Percentiles rank a stretch among this genome's conserved stretches.
Conservation (phyloP, 2,888 invertebrate species). For the Dynastes hyllus region DNA sequence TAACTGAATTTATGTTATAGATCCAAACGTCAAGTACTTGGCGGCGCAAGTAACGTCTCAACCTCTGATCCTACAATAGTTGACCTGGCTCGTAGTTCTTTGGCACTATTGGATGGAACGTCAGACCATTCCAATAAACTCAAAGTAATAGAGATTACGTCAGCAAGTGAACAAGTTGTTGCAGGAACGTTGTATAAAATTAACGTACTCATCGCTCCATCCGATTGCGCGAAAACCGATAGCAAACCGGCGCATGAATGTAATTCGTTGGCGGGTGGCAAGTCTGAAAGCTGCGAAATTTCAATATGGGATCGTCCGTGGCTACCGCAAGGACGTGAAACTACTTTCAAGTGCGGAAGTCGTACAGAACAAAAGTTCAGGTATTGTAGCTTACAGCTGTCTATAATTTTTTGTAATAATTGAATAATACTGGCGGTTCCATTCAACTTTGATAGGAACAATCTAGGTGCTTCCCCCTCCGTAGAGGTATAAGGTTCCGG, state of each 20-base stretch:
- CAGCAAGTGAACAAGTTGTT: slow-evolving; percentile 73
- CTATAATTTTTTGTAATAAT: too few species aligned
- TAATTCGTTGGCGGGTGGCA: slow-evolving; percentile 60
- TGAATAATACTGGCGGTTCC: too few species aligned
- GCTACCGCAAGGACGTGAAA: slow-evolving; percentile 71
- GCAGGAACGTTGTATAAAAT: slow-evolving; percentile 73
- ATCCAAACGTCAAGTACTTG: slow-evolving; percentile 36
- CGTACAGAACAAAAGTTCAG: slow-evolving; percentile 40
- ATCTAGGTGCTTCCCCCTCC: too few species aligned
- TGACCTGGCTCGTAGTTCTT: slow-evolving; percentile 57
- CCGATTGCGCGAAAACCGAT: slow-evolving; percentile 71
- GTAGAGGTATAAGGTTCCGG: too few species aligned
- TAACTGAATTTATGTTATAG: background rate
- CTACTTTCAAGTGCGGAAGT: slow-evolving; percentile 68
- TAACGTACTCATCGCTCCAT: slow-evolving; percentile 75
- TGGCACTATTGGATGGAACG: slow-evolving; percentile 63
- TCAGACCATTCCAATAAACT: slow-evolving; percentile 55
- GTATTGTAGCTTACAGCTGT: background rate
- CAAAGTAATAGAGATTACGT: slow-evolving; percentile 68
- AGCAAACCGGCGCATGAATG: slow-evolving; percentile 59
- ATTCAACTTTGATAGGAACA: too few species aligned
- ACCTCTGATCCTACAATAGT: slow-evolving; percentile 59
- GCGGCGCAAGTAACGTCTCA: slow-evolving; percentile 55
- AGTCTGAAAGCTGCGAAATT: slow-evolving; percentile 70
- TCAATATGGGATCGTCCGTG: slow-evolving; percentile 77